Evolutionary conservation across 2,888 invertebrate species (phyloP), one percentile per base, ranked within the genome.

Genomic region (Capitulum mitella): DNA sequence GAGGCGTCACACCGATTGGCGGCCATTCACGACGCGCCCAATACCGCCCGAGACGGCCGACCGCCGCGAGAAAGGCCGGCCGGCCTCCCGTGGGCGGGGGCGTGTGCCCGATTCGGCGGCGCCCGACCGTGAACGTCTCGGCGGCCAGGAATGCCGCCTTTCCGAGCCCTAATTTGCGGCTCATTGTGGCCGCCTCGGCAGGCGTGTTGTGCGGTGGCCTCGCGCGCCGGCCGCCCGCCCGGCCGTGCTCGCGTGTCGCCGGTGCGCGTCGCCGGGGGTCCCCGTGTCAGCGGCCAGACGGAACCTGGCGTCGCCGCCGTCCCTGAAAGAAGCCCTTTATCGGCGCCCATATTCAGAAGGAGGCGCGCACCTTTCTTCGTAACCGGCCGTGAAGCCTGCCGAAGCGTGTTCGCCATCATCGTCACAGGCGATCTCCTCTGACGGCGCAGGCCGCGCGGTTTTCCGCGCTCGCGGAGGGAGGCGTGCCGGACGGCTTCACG

Each of bases 81-180:
- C 58, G 58, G 58, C 8, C n/a, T n/a, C n/a, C n/a, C 58, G 58
- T 26, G 6, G n/a, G 64, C 34, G 64, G 64, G 64, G 64, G 64
- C 64, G 64, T 64, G 64, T 19, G 64, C 64, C 61, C 64, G 64
- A 64, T 64, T 64, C 34, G 34, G 64, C 64, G 32, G 64, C 64
- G 64, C 12, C 64, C 34, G 64, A 34, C 19, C 64, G 64, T 64
- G 64, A 34, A 64, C 64, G 32, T 32, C 64, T 29, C 32, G 29
- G 0, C 64, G 64, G 19, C 32, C 34, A 29, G 64, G 64, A 64
- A 64, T 64, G 64, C 34, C 34, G 19, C 64, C 34, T 19, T 29
- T 16, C 0, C 19, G 34, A 12, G 64, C 34, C 64, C 32, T 29
- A 64, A 64, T 64, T 34, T 64, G 64, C 34, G 64, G 3, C 19